A percentile compares a stretch with the other conserved stretches of the same genome.
phyloP scores from a whole-genome alignment of 1,140 invertebrate species.

The Dreissena polymorpha region DNA sequence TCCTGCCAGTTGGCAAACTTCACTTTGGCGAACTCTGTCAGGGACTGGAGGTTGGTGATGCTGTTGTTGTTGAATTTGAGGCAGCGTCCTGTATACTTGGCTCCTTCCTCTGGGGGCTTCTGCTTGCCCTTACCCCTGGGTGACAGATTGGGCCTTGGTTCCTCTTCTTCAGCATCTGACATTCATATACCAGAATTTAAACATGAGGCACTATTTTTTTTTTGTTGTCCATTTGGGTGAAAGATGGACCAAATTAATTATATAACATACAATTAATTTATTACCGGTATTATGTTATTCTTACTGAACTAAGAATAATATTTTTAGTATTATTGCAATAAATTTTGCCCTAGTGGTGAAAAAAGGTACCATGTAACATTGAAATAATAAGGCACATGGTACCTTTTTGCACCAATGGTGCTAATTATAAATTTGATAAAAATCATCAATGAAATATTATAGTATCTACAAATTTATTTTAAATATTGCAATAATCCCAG shows the following conservation, averaged over 20 bases:
- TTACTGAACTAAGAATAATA: too few relatives aligned
- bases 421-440: too few relatives aligned
- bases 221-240: background rate
- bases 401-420: too few relatives aligned
- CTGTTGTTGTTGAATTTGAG: slow-evolving; percentile 72
- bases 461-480: background rate
- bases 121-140: slow-evolving; percentile 41
- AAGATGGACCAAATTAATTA: background rate
- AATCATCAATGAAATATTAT: background rate
- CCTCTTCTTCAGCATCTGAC: slow-evolving; percentile 64
- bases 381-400: too few relatives aligned
- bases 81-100: slow-evolving; percentile 62
- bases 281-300: too few relatives aligned
- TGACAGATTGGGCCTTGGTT: slow-evolving; percentile 56
- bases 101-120: slow-evolving; percentile 22
- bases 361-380: too few relatives aligned
- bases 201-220: background rate
- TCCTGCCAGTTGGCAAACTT: slow-evolving; percentile 61
- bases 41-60: slow-evolving; percentile 60
- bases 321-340: too few relatives aligned
- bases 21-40: slow-evolving; percentile 52
- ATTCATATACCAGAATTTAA: background rate
- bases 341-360: too few relatives aligned
- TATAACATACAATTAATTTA: too few relatives aligned
- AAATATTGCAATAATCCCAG: too few relatives aligned